Conservation (phyloP, 1,140 invertebrate genomes). For the Bombus superbus region DNA sequence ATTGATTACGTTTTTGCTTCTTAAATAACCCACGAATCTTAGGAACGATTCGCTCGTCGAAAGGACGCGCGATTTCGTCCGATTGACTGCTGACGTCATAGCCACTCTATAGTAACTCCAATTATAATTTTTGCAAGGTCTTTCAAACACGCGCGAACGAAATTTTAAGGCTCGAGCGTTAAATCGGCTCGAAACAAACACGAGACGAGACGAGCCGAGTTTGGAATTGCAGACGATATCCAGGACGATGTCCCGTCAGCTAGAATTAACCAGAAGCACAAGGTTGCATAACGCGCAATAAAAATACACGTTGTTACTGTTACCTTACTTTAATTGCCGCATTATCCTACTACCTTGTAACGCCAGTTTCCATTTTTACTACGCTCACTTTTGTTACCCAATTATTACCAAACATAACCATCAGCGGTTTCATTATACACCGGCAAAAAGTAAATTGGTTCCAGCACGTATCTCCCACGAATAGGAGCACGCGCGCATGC, state of each 20-base stretch:
- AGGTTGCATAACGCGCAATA: slow-evolving; percentile 7
- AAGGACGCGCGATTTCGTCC: too few relatives aligned
- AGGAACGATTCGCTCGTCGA: neutral
- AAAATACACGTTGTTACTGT: slow-evolving; percentile 5
- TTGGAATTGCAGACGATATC: neutral
- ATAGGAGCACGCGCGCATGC: neutral
- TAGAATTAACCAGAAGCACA: neutral
- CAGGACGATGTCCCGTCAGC: too few relatives aligned
- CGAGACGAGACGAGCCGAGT: neutral
- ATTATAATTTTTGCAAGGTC: too few relatives aligned
- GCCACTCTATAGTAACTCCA: too few relatives aligned
- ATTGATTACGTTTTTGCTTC: slow-evolving; percentile 33
- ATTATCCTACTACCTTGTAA: slow-evolving; percentile 4
- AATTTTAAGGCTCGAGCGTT: neutral
- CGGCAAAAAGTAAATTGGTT: neutral
- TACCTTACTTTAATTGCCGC: slow-evolving; percentile 24
- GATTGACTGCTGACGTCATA: neutral
- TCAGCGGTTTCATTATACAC: slow-evolving; percentile 6
- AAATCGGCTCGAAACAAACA: neutral
- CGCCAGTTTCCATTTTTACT: neutral
- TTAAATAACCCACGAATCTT: neutral
- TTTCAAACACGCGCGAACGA: too few relatives aligned
- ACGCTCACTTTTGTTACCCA: slow-evolving; percentile 3
- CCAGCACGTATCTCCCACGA: neutral
- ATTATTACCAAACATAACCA: slow-evolving; percentile 12